Percentiles rank a stretch among this genome's conserved stretches.
These are phyloP conservation scores for Chironomus tepperi DNA, from an alignment of 1,140 invertebrate species.

Conservation along the genomic window DNA sequence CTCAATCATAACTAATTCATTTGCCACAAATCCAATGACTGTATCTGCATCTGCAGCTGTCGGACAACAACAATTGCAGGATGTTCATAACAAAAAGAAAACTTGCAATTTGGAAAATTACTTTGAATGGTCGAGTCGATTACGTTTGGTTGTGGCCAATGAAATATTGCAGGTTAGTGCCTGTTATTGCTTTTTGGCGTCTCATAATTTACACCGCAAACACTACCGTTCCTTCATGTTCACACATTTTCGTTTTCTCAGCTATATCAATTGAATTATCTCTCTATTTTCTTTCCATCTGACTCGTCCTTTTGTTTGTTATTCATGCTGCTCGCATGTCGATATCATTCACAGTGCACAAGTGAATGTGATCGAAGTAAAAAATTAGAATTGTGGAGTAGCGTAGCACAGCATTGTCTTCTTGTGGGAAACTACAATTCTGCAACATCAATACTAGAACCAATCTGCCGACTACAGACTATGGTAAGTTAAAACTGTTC, in stretches of 20 bases:
- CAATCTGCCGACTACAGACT: constrained; percentile 37
- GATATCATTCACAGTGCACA: constrained; percentile 29
- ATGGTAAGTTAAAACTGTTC: constrained; percentile 32
- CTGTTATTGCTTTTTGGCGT: neutral
- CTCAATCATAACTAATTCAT: neutral
- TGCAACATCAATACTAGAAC: constrained; percentile 36
- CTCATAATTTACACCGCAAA: neutral
- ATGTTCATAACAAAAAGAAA: constrained; percentile 37
- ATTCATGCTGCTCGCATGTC: neutral
- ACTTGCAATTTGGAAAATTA: constrained; percentile 40
- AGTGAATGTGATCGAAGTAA: constrained; percentile 33
- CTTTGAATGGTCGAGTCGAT: constrained; percentile 38
- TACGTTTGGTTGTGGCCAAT: constrained; percentile 38
- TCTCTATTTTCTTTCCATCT: neutral
- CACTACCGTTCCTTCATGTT: neutral
- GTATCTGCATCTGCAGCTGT: constrained; percentile 26
- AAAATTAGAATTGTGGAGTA: constrained; percentile 35
- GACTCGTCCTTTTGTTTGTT: neutral
- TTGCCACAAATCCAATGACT: neutral
- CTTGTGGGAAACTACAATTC: constrained; percentile 37
- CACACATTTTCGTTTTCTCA: neutral
- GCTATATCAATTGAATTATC: too few relatives aligned
- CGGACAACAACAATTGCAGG: constrained; percentile 35
- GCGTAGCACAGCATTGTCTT: constrained; percentile 34
- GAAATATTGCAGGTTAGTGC: constrained; percentile 39